A percentile compares a stretch with the other conserved stretches of the same genome.
Conservation (phyloP, 2,888 invertebrate genomes). For the Brachypalpus laphriformis region DNA sequence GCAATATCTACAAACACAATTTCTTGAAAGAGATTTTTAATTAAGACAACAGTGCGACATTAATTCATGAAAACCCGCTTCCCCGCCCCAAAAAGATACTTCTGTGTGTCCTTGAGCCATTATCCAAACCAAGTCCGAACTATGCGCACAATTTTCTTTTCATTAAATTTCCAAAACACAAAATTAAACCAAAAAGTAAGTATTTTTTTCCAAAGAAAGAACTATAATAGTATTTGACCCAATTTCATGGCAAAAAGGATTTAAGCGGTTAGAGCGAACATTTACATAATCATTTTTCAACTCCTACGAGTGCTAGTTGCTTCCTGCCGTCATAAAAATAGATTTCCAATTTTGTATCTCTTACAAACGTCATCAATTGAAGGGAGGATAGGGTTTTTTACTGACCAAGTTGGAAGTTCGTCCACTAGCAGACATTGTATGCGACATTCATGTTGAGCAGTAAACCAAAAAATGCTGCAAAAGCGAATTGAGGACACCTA, state of each 20-base stretch:
- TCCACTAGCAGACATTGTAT: slow-evolving; percentile 22
- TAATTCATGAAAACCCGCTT: neutral
- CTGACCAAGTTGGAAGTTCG: slow-evolving; percentile 37
- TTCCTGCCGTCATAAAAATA: slow-evolving; percentile 35
- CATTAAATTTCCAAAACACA: slow-evolving; percentile 13
- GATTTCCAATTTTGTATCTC: neutral
- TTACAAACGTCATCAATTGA: slow-evolving; percentile 28
- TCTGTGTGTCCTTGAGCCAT: slow-evolving; percentile 36
- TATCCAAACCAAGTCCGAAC: neutral
- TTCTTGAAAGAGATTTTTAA: slow-evolving; percentile 36
- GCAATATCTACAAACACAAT: slow-evolving; percentile 11
- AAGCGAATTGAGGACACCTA: slow-evolving; percentile 43
- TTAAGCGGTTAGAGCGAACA: slow-evolving; percentile 9
- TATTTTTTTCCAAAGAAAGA: neutral
- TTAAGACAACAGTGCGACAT: slow-evolving; percentile 46
- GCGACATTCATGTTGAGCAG: slow-evolving; percentile 10
- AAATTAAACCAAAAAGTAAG: slow-evolving; percentile 5
- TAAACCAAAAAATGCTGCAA: slow-evolving; percentile 17
- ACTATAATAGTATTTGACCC: slow-evolving; percentile 49
- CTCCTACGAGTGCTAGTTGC: slow-evolving; percentile 38
- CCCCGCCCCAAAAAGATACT: neutral
- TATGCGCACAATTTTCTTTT: slow-evolving; percentile 22
- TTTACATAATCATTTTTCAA: slow-evolving; percentile 37
- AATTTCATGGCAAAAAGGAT: slow-evolving; percentile 28
- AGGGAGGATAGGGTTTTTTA: neutral